These are phyloP conservation scores for Enteromius fasciolatus DNA, from an alignment of 2,797 vertebrate species.

Conservation along the genomic window DNA sequence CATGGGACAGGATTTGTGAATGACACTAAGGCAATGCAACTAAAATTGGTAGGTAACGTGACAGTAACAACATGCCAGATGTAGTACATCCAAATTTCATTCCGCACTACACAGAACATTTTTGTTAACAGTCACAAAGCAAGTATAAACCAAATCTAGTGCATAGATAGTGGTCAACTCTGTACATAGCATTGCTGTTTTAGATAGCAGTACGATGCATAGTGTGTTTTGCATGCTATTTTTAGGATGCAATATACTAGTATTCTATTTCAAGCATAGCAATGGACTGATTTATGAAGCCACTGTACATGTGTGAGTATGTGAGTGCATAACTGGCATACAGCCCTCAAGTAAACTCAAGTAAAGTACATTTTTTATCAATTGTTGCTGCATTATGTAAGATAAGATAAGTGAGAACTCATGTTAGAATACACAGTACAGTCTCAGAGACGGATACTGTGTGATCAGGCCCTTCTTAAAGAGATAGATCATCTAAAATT, in stretches of 20 bases:
- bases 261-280: neutral
- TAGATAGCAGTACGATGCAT: neutral
- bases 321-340: neutral
- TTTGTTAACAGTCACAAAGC: neutral
- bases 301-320: neutral
- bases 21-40: neutral
- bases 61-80: neutral
- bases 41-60: neutral
- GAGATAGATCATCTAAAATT: neutral
- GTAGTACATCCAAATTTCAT: neutral
- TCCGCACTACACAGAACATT: neutral
- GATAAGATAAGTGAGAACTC: neutral
- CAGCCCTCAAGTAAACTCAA: neutral
- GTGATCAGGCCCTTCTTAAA: neutral
- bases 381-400: conserved; percentile 13
- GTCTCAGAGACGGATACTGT: neutral
- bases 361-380: neutral
- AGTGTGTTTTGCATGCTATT: neutral
- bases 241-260: neutral
- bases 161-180: neutral
- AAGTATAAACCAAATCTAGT: neutral
- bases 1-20: neutral
- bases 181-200: neutral
- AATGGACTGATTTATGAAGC: neutral
- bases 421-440: neutral